phyloP scores from a whole-genome alignment of 2,797 vertebrate species.

The Pempheris klunzingeri region DNA sequence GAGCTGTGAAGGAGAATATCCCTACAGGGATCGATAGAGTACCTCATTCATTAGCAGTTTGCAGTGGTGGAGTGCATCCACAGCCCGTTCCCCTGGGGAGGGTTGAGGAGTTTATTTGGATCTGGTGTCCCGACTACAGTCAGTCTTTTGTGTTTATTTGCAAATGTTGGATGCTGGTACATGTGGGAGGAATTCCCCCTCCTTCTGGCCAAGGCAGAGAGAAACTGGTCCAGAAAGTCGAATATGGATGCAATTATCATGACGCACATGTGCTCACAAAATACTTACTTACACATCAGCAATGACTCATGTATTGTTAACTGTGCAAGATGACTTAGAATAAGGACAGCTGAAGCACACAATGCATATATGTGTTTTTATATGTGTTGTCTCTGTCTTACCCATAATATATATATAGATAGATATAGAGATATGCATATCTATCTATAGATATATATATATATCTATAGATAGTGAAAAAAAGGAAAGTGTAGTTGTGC shows the following conservation, averaged over 20 bases:
- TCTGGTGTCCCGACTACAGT: slow-evolving; percentile 33
- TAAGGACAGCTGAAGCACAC: background rate
- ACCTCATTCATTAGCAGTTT: slow-evolving; percentile 21
- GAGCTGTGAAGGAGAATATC: background rate
- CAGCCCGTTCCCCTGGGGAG: slow-evolving; percentile 9
- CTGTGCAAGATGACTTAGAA: slow-evolving; percentile 13
- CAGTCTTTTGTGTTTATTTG: slow-evolving; percentile 58
- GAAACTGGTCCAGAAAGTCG: slow-evolving; percentile 26
- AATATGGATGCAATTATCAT: slow-evolving; percentile 68
- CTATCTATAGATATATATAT: no score
- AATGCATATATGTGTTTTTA: background rate
- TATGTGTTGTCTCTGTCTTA: no score
- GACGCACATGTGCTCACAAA: slow-evolving; percentile 53
- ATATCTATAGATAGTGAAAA: no score
- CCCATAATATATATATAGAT: no score
- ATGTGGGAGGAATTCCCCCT: slow-evolving; percentile 54
- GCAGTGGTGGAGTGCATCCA: slow-evolving; percentile 7
- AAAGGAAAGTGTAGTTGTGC: no score
- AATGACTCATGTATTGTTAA: slow-evolving; percentile 36
- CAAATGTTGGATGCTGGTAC: slow-evolving; percentile 41
- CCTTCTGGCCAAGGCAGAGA: slow-evolving; percentile 23
- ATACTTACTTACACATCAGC: slow-evolving; percentile 33
- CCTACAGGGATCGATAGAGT: background rate
- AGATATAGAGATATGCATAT: no score
- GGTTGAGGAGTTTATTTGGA: slow-evolving; percentile 51